Conservation (phyloP, 1,140 invertebrate genomes). For the Cherax quadricarinatus region DNA sequence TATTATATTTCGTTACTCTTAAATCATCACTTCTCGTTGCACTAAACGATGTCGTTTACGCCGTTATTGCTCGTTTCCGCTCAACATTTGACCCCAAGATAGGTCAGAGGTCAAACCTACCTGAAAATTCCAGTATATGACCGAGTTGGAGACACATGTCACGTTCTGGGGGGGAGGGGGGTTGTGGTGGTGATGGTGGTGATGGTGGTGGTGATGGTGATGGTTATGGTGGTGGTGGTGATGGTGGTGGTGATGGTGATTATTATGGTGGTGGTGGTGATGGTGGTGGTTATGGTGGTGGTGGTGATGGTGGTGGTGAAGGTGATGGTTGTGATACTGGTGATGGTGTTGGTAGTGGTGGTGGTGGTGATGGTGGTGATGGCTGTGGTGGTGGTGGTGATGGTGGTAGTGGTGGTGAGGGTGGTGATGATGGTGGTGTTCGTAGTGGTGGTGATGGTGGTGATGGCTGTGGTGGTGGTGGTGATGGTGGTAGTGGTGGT, state of each 20-base stretch:
- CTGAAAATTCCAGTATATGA: background rate
- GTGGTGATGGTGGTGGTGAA: no score
- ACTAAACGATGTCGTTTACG: no score
- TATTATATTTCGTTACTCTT: no score
- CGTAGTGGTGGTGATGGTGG: background rate
- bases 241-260: background rate
- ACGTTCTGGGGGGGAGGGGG: background rate
- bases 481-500: background rate
- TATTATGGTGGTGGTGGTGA: background rate
- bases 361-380: background rate
- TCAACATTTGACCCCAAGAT: background rate
- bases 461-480: background rate
- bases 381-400: background rate
- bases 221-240: background rate
- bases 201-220: background rate
- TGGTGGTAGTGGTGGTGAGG: background rate
- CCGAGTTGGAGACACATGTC: background rate
- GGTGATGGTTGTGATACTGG: no score
- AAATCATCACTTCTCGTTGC: no score
- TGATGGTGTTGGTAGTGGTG: background rate
- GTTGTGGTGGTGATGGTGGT: no score
- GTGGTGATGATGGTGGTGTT: background rate
- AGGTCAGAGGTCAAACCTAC: background rate
- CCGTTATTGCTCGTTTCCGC: background rate
- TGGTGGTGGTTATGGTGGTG: background rate